Conservation (phyloP, 2,888 invertebrate genomes). For the Ferrisia virgata region DNA sequence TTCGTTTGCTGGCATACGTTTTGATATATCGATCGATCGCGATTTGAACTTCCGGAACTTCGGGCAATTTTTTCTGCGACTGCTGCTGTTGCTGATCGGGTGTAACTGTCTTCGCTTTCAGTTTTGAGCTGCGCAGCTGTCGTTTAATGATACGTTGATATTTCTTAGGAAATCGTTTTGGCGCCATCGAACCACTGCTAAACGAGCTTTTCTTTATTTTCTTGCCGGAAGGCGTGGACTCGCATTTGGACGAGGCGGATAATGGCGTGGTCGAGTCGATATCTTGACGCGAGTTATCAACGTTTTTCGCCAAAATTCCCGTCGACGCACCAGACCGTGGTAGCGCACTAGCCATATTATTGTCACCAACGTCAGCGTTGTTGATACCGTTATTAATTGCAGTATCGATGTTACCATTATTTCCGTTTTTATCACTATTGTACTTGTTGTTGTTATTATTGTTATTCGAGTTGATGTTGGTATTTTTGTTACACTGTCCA, state of each 20-base stretch:
- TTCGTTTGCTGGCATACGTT: conserved; percentile 44
- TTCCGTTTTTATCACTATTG: neutral
- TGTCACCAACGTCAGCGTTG: neutral
- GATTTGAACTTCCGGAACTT: conserved; percentile 49
- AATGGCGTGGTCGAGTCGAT: too few relatives aligned
- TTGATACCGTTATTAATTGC: neutral
- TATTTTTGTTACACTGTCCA: neutral
- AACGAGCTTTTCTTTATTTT: neutral
- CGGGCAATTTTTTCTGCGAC: conserved; percentile 38
- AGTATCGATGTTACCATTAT: neutral
- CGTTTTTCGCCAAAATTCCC: neutral
- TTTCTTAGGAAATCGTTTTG: conserved; percentile 41
- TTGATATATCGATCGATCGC: conserved; percentile 46
- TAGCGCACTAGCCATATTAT: neutral
- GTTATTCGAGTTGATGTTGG: neutral
- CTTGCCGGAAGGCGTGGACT: neutral
- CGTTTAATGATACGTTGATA: conserved; percentile 44
- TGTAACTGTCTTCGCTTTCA: conserved; percentile 1
- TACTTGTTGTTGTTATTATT: neutral
- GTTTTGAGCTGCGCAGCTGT: conserved; percentile 36
- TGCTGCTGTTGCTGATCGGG: neutral
- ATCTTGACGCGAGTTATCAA: neutral
- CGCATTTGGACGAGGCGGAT: neutral
- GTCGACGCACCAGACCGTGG: neutral
- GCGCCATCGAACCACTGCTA: conserved; percentile 20